Evolutionary conservation across 2,113 vertebrate genomes (phyloP), one percentile per base, ranked within the genome.

Genomic region (Apodemus speciosus): DNA sequence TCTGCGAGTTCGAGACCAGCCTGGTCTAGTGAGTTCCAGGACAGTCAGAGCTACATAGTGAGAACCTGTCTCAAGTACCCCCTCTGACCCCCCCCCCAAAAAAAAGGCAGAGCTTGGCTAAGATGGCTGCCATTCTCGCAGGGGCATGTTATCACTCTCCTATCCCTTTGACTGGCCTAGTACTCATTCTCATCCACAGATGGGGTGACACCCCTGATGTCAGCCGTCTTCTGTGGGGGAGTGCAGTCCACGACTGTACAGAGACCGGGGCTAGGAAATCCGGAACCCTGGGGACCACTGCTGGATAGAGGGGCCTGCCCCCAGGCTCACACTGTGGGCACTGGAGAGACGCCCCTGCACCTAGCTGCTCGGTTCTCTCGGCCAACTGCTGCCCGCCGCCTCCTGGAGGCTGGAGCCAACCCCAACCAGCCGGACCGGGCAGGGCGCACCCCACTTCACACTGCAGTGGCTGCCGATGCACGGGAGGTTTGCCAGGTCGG

Each of bases 311-410:
- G 96, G 30, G 95, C 96, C 71, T 96, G 97, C 92, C 95, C 97
- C 75, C 97, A 98, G 66, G 83, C 87, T 66, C 97, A 97, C 88
- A 94, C 90, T 0, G 88, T 96, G 58, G 96, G 95, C 81, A 97
- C 93, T 0, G 98, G 99, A 86, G 99, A 99, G 89, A 98, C 96
- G 0, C 97, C 97, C 72, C 98, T 99, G 92, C 99, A 99, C 96
- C 98, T 99, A 53, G 98, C 98, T 38, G 98, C 98, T 35, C 90
- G 97, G 23, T 98, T 97, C 83, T 97, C 96, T 40, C 72, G 94
- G 9, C 97, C 97, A 84, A 97, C 96, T 0, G 97, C 97, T 46
- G 96, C 97, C 40, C 94, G 95, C 30, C 96, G 97, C 81, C 97
- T 98, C 81, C 95, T 98, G 6, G 97, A 97, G 32, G 94, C 97